phyloP scores from a whole-genome alignment of 2,888 invertebrate species.

The Protonemura montana region DNA sequence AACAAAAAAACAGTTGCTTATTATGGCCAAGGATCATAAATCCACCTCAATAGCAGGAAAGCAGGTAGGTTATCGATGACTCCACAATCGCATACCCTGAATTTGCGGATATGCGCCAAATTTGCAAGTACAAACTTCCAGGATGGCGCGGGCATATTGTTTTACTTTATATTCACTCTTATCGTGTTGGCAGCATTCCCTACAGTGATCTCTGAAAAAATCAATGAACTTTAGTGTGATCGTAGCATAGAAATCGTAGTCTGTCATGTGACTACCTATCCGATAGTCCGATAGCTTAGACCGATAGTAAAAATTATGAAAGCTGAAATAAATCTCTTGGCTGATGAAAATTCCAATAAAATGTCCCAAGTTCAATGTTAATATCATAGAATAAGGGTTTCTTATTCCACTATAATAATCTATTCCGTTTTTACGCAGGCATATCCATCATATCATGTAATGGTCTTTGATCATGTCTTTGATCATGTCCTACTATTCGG shows the following conservation, averaged over 20 bases:
- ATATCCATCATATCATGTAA: neutral
- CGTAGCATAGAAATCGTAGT: neutral
- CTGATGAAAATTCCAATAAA: too few relatives aligned
- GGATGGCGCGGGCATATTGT: constrained; percentile 87
- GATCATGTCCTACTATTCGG: too few relatives aligned
- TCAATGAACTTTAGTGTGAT: constrained; percentile 34
- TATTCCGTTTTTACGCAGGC: too few relatives aligned
- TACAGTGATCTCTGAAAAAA: constrained; percentile 69
- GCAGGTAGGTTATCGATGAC: neutral
- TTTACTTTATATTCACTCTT: constrained; percentile 69
- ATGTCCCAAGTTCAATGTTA: too few relatives aligned
- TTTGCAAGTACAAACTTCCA: constrained; percentile 98
- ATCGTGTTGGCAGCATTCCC: constrained; percentile 82
- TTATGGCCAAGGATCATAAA: neutral
- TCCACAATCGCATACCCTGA: constrained; percentile 66
- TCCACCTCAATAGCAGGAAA: neutral
- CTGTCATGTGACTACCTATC: neutral
- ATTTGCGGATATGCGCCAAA: constrained; percentile 98
- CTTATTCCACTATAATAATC: too few relatives aligned
- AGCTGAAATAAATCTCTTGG: too few relatives aligned
- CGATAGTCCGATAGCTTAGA: neutral
- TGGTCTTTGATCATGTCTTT: neutral
- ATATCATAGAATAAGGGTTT: too few relatives aligned
- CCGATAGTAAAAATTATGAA: too few relatives aligned
- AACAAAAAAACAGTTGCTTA: constrained; percentile 49